Evolutionary conservation across 2,888 invertebrate genomes (phyloP).

Genomic region (Erynnis tages): DNA sequence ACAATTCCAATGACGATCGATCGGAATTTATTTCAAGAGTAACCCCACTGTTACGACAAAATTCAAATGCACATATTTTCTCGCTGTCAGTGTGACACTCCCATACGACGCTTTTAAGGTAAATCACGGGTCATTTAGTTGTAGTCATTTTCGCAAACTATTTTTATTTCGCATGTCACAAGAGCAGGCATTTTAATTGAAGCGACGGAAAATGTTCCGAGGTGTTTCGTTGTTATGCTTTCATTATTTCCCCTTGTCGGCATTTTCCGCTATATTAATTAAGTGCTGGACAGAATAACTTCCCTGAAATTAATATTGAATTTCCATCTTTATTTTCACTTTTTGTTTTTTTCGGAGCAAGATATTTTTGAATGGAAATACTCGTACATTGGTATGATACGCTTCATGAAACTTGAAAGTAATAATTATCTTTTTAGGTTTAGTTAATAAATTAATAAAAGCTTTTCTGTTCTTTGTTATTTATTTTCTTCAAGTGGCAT

Average conservation of each 20-base stretch:
- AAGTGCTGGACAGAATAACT: conserved; percentile 12
- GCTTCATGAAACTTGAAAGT: too few relatives aligned
- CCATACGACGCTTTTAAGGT: conserved; percentile 4
- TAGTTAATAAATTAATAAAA: too few relatives aligned
- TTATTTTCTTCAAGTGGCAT: too few relatives aligned
- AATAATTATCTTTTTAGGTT: too few relatives aligned
- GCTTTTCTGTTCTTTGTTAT: too few relatives aligned
- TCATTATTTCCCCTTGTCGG: conserved; percentile 12
- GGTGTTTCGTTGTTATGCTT: conserved; percentile 21
- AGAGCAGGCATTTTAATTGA: conserved; percentile 22
- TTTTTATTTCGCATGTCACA: conserved; percentile 15
- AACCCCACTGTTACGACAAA: too few relatives aligned
- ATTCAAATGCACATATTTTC: too few relatives aligned
- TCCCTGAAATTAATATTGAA: conserved; percentile 10
- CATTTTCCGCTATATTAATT: conserved; percentile 14
- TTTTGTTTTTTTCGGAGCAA: too few relatives aligned
- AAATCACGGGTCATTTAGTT: conserved; percentile 18
- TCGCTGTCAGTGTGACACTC: not conserved
- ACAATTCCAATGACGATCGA: too few relatives aligned
- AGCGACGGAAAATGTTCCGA: conserved; percentile 17
- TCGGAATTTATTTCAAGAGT: too few relatives aligned
- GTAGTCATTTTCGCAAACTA: conserved; percentile 16
- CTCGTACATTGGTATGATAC: too few relatives aligned
- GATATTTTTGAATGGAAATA: too few relatives aligned
- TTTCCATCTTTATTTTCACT: conserved; percentile 1